These are phyloP conservation scores for Lasioglossum villosulum DNA, from an alignment of 2,888 invertebrate species.

Conservation along the genomic window DNA sequence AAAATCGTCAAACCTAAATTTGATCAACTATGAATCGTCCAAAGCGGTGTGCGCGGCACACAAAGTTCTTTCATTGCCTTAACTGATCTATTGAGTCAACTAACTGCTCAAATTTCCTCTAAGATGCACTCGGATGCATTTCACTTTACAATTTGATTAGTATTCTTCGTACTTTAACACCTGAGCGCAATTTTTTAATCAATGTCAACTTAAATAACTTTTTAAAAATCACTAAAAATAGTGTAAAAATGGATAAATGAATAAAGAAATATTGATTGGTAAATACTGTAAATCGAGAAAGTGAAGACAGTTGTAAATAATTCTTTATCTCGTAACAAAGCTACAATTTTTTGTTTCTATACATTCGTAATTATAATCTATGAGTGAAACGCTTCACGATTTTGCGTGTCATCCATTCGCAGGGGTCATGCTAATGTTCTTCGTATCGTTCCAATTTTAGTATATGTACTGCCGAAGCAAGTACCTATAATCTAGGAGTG, in stretches of 20 bases:
- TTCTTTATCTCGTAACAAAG: neutral
- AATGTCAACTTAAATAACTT: neutral
- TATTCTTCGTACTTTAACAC: neutral
- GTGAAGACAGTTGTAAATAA: neutral
- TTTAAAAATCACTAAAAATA: neutral
- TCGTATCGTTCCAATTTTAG: too few species aligned
- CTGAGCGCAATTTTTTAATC: neutral
- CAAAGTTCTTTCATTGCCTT: conserved; percentile 29
- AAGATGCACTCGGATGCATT: conserved; percentile 13
- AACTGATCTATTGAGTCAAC: conserved; percentile 35
- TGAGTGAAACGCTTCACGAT: too few species aligned
- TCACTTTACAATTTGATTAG: conserved; percentile 13
- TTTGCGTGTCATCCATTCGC: too few species aligned
- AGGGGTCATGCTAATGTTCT: too few species aligned
- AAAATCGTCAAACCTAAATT: conserved; percentile 3
- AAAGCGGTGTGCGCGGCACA: conserved; percentile 21
- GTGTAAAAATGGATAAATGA: neutral
- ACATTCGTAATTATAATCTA: neutral
- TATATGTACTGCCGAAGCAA: too few species aligned
- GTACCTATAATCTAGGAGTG: neutral
- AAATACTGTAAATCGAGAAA: too few species aligned
- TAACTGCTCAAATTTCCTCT: conserved; percentile 19
- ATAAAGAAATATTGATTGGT: neutral
- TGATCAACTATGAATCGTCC: conserved; percentile 7
- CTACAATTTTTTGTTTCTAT: neutral